Base-by-base conservation (phyloP, 2,797 vertebrate species). In the Sebastes steindachneri region DNA sequence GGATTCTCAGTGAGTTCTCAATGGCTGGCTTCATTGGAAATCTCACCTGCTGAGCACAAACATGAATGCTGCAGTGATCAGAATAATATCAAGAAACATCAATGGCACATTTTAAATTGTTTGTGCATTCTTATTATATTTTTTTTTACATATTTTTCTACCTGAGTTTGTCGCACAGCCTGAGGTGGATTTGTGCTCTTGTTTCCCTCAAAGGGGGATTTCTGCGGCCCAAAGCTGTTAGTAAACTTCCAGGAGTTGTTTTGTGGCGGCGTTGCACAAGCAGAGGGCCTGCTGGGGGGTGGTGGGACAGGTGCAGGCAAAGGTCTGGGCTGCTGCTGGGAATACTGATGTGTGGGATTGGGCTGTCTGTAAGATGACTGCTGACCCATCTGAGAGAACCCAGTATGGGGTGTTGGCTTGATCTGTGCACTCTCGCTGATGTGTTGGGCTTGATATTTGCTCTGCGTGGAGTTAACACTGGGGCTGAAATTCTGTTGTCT, bases 1-100 rank as follows among this genome's bases (percentile, higher is more conserved):
- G 73, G 87, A 99, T 96, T 87, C 97, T 95, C 86, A 99, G 91
- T 57, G 97, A 96, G 92, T 92, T 96, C 64, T 96, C 96, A 64
- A 83, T 77, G 33, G 90, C 93, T 54, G 93, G 75, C 90, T 96
- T 97, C 28, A 90, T 73, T 58, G 92, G 88, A 87, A 69, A 69
- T 17, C 51, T 55, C 68, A 92, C 77, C 69, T 82, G 89, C 82
- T 80, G 65, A 74, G 58, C 15, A 85, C 7, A 79, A 51, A 68
- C 9, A 68, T 14, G 68, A 67, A 70, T 26, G 28, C 7, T 58
- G 48, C 21, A 53, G 9, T 21, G 9, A 53, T 71, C 54, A 82
- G 3, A 59, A 69, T 1, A 70, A 31, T 58, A 63, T 21, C 5
- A 71, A 53, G 3, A 37, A 64, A 45, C 3, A 45, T 25, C 12